phyloP scores from a whole-genome alignment of 2,113 vertebrate species.

The Carettochelys insculpta region DNA sequence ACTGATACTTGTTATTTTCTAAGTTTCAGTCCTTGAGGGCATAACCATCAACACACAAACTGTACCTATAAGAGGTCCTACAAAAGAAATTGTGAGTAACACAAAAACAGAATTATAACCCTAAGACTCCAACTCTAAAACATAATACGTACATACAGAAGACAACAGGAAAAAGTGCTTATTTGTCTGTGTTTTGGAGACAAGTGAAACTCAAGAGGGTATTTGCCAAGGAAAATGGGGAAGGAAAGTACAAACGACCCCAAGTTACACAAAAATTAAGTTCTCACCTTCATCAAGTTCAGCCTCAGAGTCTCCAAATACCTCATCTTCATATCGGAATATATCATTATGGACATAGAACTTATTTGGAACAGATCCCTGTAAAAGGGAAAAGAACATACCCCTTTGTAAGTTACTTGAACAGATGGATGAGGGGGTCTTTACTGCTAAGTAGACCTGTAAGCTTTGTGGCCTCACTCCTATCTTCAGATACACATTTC shows the following conservation, averaged over 20 bases:
- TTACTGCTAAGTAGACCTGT: not conserved
- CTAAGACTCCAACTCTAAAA: not conserved
- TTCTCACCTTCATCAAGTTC: conserved; percentile 94
- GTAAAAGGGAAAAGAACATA: not conserved
- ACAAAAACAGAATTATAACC: not conserved
- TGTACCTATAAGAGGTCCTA: fast-evolving
- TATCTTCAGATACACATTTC: not conserved
- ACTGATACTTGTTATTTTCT: not conserved
- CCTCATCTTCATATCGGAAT: conserved; percentile 98
- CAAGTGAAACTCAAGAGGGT: not conserved
- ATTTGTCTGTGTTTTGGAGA: not conserved
- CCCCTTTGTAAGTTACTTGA: not conserved
- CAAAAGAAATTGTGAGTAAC: not conserved
- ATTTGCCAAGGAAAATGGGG: not conserved
- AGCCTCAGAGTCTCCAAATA: conserved; percentile 97
- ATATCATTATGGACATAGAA: conserved; percentile 99
- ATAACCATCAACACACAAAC: not conserved
- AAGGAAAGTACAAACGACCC: not conserved
- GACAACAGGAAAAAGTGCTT: not conserved
- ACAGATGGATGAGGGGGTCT: not conserved
- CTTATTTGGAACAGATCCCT: conserved; percentile 98
- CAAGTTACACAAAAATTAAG: not conserved
- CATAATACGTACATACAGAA: not conserved
- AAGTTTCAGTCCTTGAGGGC: not conserved
- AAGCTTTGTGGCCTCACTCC: not conserved